Evolutionary conservation across 2,888 invertebrate genomes (phyloP).

Genomic region (Napeogenes inachia): DNA sequence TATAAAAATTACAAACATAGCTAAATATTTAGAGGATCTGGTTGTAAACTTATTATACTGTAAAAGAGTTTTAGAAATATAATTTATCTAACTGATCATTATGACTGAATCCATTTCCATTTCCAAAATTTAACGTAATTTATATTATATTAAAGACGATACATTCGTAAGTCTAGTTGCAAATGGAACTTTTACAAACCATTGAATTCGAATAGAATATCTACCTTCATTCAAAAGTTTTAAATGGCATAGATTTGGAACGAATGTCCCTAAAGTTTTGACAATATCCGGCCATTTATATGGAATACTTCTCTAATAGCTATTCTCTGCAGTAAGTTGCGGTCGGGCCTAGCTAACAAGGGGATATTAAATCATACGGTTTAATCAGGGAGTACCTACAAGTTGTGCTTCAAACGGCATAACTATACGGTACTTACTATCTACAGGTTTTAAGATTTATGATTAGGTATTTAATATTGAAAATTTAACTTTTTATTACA

Average conservation of each 20-base stretch:
- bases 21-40: too few relatives aligned
- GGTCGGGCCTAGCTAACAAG: conserved; percentile 10
- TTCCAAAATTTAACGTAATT: neutral
- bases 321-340: conserved; percentile 12
- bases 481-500: too few relatives aligned
- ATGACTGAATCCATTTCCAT: too few relatives aligned
- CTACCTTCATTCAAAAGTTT: conserved; percentile 5
- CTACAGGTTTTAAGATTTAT: neutral
- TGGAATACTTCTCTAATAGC: conserved; percentile 25
- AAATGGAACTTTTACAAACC: conserved; percentile 3
- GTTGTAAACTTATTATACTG: too few relatives aligned
- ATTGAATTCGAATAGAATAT: conserved; percentile 4
- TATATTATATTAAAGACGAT: neutral
- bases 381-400: conserved; percentile 4
- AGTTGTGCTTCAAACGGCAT: neutral
- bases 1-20: too few relatives aligned
- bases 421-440: neutral
- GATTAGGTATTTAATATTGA: neutral
- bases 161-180: neutral
- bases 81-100: too few relatives aligned
- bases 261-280: conserved; percentile 27
- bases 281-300: conserved; percentile 30
- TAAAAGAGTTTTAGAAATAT: too few relatives aligned
- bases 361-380: conserved; percentile 8
- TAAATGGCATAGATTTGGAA: conserved; percentile 6